Evolutionary conservation across 2,113 vertebrate species (phyloP).

Genomic region (Bucco capensis): DNA sequence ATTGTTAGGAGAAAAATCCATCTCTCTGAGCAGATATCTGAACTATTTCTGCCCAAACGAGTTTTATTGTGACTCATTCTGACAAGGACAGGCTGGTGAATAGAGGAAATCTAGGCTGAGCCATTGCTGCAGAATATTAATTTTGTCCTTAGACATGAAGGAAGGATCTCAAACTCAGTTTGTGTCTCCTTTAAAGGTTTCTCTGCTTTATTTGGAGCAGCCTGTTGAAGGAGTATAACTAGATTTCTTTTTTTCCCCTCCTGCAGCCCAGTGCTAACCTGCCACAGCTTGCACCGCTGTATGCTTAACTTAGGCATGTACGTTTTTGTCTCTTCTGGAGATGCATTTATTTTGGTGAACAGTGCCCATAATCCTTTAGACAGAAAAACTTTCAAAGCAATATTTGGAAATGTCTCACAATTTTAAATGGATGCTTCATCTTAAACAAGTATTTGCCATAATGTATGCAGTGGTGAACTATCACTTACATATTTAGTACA

Average conservation of each 20-base stretch:
- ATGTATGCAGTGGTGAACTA: conserved; percentile 50
- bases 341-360: conserved; percentile 23
- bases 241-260: background rate
- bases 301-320: background rate
- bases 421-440: conserved; percentile 60
- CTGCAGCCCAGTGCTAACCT: conserved; percentile 48
- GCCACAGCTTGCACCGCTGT: background rate
- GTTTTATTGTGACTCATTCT: background rate
- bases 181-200: background rate
- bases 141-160: background rate
- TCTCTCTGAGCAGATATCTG: conserved; percentile 28
- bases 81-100: conserved; percentile 29
- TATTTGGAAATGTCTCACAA: conserved; percentile 44
- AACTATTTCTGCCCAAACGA: background rate
- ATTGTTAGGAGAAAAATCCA: conserved; percentile 34
- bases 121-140: background rate
- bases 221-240: background rate
- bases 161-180: background rate
- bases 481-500: conserved; percentile 39
- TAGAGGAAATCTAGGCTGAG: background rate
- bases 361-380: conserved; percentile 49
- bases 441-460: conserved; percentile 52
- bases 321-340: background rate
- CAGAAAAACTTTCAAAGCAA: conserved; percentile 54
- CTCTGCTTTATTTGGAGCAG: conserved; percentile 10